Conservation (phyloP, 1,140 invertebrate genomes). For the Kradibia gibbosae region DNA sequence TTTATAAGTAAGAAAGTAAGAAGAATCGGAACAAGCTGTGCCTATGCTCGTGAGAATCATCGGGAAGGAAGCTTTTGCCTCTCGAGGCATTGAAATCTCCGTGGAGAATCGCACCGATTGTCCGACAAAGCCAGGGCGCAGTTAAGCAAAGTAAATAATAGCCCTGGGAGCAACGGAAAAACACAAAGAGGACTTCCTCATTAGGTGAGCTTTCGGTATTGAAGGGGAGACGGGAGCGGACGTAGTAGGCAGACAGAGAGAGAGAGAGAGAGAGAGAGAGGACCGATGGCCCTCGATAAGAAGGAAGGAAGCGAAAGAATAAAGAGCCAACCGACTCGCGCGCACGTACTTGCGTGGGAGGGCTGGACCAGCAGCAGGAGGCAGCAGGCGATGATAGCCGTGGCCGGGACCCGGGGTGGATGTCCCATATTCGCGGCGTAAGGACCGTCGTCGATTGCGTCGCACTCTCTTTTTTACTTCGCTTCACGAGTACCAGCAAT, state of each 20-base stretch:
- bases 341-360: conserved; percentile 35
- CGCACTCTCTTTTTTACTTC: conserved; percentile 50
- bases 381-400: conserved; percentile 61
- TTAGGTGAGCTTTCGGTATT: too few relatives aligned
- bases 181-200: conserved; percentile 22
- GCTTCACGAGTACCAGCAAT: conserved; percentile 54
- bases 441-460: conserved; percentile 51
- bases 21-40: too few relatives aligned
- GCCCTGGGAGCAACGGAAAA: neutral
- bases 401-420: conserved; percentile 63
- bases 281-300: neutral
- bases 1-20: too few relatives aligned
- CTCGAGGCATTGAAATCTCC: conserved; percentile 24
- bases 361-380: conserved; percentile 55
- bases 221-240: too few relatives aligned
- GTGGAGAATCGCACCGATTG: neutral
- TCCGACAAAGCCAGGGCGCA: neutral
- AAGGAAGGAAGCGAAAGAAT: neutral
- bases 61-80: neutral
- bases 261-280: neutral
- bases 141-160: conserved; percentile 2
- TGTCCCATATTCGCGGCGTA: conserved; percentile 61
- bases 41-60: neutral
- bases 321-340: neutral
- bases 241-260: neutral